phyloP scores from a whole-genome alignment of 37 sponge, comb jelly and placozoan species.

The Halisarca cf. caerulea region DNA sequence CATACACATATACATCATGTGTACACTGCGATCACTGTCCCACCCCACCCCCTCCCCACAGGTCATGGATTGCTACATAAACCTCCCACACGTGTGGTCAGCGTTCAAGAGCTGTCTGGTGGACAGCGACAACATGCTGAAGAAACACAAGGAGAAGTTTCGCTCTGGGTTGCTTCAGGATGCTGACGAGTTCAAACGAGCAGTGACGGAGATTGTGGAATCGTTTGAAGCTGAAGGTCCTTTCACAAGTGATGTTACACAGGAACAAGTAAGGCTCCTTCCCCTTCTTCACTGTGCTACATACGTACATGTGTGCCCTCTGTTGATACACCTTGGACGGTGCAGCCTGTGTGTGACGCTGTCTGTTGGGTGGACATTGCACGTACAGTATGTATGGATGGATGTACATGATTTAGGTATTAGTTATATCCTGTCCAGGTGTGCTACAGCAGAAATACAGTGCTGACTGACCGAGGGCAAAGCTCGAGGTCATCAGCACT shows the following conservation, averaged over 20 bases:
- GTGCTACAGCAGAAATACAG: no score
- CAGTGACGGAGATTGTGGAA: slow-evolving; percentile 75
- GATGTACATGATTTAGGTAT: no score
- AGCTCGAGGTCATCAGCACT: no score
- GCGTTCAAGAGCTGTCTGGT: slow-evolving; percentile 89
- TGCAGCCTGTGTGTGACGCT: no score
- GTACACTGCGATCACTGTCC: not conserved
- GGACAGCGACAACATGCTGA: slow-evolving; percentile 86
- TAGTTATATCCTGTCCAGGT: no score
- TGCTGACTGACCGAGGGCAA: no score
- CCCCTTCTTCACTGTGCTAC: no score
- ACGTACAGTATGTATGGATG: no score
- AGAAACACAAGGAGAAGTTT: slow-evolving; percentile 99
- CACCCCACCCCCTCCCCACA: not conserved
- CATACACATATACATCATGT: not conserved
- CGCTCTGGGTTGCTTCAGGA: slow-evolving; percentile 87
- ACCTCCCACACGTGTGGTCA: slow-evolving; percentile 61
- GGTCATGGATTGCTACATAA: slow-evolving; percentile 53
- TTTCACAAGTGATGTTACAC: slow-evolving; percentile 68
- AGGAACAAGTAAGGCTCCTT: slow-evolving; percentile 23
- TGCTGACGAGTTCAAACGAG: slow-evolving; percentile 97
- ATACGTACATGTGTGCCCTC: no score
- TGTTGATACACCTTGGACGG: no score
- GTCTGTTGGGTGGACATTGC: no score
- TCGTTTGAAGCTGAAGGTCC: slow-evolving; percentile 93